A percentile compares a stretch with the other conserved stretches of the same genome.
phyloP scores from a whole-genome alignment of 2,797 vertebrate genomes.

The Periophthalmus magnuspinnatus region DNA sequence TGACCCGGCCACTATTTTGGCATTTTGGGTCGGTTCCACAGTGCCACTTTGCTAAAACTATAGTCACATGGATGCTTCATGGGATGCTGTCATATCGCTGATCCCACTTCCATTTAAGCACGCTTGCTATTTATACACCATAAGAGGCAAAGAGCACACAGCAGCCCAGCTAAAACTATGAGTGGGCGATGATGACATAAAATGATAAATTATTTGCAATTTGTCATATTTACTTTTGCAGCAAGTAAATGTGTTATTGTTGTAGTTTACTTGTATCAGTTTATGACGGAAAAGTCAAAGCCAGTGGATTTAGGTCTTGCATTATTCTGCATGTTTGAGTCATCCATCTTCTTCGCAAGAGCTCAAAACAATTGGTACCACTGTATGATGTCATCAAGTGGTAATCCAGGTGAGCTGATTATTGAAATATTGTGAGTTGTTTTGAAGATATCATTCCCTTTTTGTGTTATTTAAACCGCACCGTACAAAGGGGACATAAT shows the following conservation, averaged over 20 bases:
- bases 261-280: background rate
- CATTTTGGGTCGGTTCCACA: constrained; percentile 45
- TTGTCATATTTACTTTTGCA: background rate
- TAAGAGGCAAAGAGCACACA: constrained; percentile 11
- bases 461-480: too few species aligned
- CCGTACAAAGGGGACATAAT: too few species aligned
- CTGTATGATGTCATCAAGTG: too few species aligned
- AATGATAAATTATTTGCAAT: background rate
- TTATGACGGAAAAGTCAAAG: too few species aligned
- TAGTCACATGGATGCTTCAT: constrained; percentile 34
- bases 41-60: constrained; percentile 35
- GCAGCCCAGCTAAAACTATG: background rate
- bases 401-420: too few species aligned
- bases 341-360: background rate
- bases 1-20: constrained; percentile 62
- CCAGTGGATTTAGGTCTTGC: too few species aligned
- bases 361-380: background rate
- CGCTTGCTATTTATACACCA: constrained; percentile 44
- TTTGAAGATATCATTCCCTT: too few species aligned
- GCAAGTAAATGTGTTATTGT: background rate
- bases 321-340: background rate
- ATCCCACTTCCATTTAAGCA: constrained; percentile 42
- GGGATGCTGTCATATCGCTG: constrained; percentile 38
- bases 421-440: too few species aligned
- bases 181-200: background rate